Evolutionary conservation across 2,113 vertebrate species (phyloP).

Genomic region (Budorcas taxicolor): DNA sequence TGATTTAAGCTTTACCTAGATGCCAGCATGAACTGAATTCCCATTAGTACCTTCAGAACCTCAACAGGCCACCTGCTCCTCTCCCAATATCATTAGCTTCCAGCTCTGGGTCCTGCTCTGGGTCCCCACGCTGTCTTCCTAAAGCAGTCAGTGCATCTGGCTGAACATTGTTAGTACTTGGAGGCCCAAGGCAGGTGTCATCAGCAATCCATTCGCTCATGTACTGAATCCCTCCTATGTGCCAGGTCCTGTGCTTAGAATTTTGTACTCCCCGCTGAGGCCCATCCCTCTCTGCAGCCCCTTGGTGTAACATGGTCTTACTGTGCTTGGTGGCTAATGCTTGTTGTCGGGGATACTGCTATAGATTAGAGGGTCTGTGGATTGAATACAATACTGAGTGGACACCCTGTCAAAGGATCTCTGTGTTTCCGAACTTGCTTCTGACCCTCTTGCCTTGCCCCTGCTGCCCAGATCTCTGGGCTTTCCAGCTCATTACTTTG

Average conservation of each 20-base stretch:
- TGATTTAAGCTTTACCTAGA: background rate
- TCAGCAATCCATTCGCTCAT: background rate
- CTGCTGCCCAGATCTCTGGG: background rate
- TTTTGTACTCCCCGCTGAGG: background rate
- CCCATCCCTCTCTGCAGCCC: background rate
- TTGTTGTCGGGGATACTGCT: background rate
- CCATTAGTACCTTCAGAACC: background rate
- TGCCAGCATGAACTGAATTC: background rate
- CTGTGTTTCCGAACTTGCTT: background rate
- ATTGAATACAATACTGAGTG: background rate
- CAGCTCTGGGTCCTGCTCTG: background rate
- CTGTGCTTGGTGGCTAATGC: background rate
- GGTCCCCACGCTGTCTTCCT: background rate
- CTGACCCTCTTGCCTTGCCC: background rate
- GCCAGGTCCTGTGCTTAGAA: background rate
- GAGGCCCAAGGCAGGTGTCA: background rate
- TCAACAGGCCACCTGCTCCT: background rate
- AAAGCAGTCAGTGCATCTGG: background rate
- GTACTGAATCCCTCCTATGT: background rate
- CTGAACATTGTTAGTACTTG: background rate
- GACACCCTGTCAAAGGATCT: background rate
- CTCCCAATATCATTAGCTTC: background rate
- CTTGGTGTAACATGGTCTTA: background rate
- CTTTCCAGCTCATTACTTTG: background rate
- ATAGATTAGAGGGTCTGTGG: background rate